These are phyloP conservation scores for Scylla paramamosain DNA, from an alignment of 1,140 invertebrate genomes.

Conservation along the genomic window DNA sequence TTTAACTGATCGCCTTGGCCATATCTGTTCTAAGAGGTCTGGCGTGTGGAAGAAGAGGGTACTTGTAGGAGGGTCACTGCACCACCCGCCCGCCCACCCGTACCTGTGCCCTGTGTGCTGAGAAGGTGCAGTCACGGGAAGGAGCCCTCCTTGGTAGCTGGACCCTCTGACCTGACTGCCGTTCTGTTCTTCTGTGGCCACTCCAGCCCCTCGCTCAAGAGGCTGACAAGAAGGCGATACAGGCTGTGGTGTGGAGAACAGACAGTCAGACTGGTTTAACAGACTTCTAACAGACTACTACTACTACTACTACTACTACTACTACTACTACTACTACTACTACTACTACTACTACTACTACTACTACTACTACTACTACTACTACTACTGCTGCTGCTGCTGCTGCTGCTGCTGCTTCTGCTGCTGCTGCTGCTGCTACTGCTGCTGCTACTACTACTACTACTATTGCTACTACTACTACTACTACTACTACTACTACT, in stretches of 20 bases:
- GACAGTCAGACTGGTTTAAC: no score
- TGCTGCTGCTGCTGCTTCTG: not conserved
- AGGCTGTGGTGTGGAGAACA: not conserved
- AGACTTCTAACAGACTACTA: no score
- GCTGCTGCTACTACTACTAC: not conserved
- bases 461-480: constrained; percentile 22
- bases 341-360: not conserved
- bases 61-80: not conserved
- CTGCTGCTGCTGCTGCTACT: constrained; percentile 5
- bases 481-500: constrained; percentile 43
- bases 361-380: not conserved
- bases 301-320: no score
- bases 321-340: no score
- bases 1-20: constrained; percentile 62
- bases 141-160: not conserved
- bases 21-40: constrained; percentile 28
- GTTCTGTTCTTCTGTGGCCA: not conserved
- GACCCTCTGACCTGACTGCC: not conserved
- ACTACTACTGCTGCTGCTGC: not conserved
- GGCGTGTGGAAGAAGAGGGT: not conserved
- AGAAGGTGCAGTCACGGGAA: not conserved
- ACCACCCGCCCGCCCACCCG: constrained; percentile 2
- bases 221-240: not conserved
- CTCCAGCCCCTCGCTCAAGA: not conserved
- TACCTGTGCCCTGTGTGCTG: constrained; percentile 35